Conservation (phyloP, 2,797 vertebrate species). For the Acipenser oxyrinchus region DNA sequence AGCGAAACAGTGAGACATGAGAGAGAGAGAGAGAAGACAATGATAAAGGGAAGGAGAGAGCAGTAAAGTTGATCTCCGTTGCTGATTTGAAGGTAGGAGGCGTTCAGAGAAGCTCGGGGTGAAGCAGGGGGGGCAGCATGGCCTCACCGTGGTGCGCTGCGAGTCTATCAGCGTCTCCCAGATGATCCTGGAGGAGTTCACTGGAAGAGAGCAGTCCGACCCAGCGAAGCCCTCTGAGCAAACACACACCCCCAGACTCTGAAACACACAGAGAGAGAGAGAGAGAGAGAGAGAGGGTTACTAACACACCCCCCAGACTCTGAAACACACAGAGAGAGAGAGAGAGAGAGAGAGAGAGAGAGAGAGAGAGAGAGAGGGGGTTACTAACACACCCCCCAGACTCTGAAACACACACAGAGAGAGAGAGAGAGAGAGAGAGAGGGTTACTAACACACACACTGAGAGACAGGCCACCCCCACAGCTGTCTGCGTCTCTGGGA, state of each 20-base stretch:
- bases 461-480: no score
- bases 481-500: background rate
- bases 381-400: background rate
- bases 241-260: slow-evolving; percentile 75
- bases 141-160: slow-evolving; percentile 67
- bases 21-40: no score
- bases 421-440: no score
- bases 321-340: slow-evolving; percentile 25
- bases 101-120: background rate
- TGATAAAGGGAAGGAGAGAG: background rate
- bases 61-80: no score
- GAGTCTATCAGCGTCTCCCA: slow-evolving; percentile 84
- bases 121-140: no score
- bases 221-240: slow-evolving; percentile 69
- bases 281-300: no score
- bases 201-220: slow-evolving; percentile 64
- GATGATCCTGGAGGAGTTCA: slow-evolving; percentile 65
- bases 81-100: background rate
- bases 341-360: background rate
- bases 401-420: background rate
- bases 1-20: no score
- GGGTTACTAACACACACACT: background rate
- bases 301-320: slow-evolving; percentile 61
- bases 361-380: background rate
- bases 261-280: slow-evolving; percentile 2